phyloP scores from a whole-genome alignment of 2,797 vertebrate species.

The Anomalospiza imberbis region DNA sequence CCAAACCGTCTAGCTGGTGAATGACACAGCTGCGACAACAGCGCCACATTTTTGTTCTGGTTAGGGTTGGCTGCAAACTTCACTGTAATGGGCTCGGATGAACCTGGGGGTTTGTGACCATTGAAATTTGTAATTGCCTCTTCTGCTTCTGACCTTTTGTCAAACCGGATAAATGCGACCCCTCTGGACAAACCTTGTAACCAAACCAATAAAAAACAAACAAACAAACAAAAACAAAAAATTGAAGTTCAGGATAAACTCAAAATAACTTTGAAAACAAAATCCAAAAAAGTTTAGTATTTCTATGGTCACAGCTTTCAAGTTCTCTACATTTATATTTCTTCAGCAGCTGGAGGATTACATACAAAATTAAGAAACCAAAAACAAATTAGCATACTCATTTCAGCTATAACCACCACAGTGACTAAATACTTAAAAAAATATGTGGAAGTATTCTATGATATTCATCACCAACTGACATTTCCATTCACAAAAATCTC shows the following conservation, averaged over 20 bases:
- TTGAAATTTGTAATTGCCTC: slow-evolving; percentile 96
- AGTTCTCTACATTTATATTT: background rate
- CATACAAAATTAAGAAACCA: background rate
- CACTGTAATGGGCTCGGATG: slow-evolving; percentile 92
- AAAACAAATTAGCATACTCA: slow-evolving; percentile 11
- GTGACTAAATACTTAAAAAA: background rate
- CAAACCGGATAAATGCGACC: slow-evolving; percentile 96
- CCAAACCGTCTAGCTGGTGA: slow-evolving; percentile 92
- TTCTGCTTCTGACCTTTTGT: slow-evolving; percentile 95
- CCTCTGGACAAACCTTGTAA: slow-evolving; percentile 90
- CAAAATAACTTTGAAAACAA: slow-evolving; percentile 63
- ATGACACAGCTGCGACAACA: slow-evolving; percentile 97
- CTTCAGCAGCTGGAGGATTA: background rate
- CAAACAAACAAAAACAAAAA: background rate
- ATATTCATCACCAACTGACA: background rate
- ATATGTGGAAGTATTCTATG: background rate
- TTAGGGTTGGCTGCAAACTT: slow-evolving; percentile 98
- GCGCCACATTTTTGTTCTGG: slow-evolving; percentile 93
- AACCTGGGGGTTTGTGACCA: slow-evolving; percentile 93
- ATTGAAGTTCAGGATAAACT: slow-evolving; percentile 48
- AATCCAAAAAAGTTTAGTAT: slow-evolving; percentile 51
- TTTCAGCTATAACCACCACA: background rate
- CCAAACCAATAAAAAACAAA: slow-evolving; percentile 54
- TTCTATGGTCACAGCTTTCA: slow-evolving; percentile 23
- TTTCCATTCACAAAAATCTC: background rate